Evolutionary conservation across 2,797 vertebrate genomes (phyloP), one percentile per base, ranked within the genome.

Genomic region (Mionectes olivaceus): DNA sequence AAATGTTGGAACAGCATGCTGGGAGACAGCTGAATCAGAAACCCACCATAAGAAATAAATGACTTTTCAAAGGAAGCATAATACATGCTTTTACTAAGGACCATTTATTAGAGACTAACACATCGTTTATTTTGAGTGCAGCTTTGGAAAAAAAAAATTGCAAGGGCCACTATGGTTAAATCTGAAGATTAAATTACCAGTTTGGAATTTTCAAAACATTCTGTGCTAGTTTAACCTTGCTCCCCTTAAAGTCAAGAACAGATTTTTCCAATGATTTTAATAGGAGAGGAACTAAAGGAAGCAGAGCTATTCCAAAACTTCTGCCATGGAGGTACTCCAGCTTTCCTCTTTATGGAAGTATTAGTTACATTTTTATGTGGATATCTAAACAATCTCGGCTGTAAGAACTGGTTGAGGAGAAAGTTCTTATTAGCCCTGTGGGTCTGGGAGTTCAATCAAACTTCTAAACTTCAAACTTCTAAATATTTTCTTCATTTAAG

Each of bases 41-140:
- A 92, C 9, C 18, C 33, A 81, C 69, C 3, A 0, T 47, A 88
- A 90, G 70, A 97, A 91, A 83, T n/a, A 86, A 78, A 77, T 76
- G 55, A 21, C 76, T 96, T 91, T 73, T 94, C 87, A 93, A 96
- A 93, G 87, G 59, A 88, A 76, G 69, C 15, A 41, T 76, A 93
- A 79, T 81, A 86, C 59, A 33, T 59, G 81, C 52, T 86, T 87
- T 88, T 94, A 94, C 69, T 90, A 88, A 94, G 85, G 83, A 65
- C 76, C 70, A 76, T 91, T 92, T 97, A 92, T 91, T 91, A 91
- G 69, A 86, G 76, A 96, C 92, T 93, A 94, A 96, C 89, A 90
- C 83, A 91, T 97, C 75, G 0, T 95, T 96, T 92, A 96, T 93
- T 93, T 86, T 89, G 69, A 93, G 69, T 70, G 69, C 55, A 88